Percentiles rank a stretch among this genome's conserved stretches.
Conservation (phyloP, 1,140 invertebrate species). For the Drosophila bocki region DNA sequence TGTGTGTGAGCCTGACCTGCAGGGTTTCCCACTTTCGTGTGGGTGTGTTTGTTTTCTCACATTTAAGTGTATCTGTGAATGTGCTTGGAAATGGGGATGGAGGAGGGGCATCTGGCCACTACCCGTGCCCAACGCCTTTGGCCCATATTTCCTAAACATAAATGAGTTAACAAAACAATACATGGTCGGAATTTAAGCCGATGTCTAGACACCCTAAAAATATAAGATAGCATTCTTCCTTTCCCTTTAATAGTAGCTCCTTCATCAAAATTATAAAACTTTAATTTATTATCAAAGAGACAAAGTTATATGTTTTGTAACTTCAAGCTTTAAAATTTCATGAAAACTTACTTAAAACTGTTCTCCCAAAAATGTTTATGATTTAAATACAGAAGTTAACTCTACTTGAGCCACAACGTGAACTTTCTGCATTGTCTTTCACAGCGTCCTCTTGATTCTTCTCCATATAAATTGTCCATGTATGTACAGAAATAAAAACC, state of each 20-base stretch:
- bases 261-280: not conserved
- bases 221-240: not conserved
- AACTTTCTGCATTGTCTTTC: conserved; percentile 12
- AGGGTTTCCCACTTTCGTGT: conserved; percentile 7
- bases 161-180: conserved; percentile 17
- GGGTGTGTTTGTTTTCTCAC: conserved; percentile 22
- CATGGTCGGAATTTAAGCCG: not conserved
- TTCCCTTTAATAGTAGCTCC: not conserved
- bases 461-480: conserved; percentile 2
- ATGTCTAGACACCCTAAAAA: conserved; percentile 7
- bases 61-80: conserved; percentile 4
- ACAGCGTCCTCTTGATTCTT: not conserved
- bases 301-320: not conserved
- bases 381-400: not conserved
- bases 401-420: not conserved
- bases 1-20: conserved; percentile 30
- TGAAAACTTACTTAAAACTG: not conserved
- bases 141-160: conserved; percentile 45
- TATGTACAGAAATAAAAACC: conserved; percentile 61
- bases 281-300: not conserved
- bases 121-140: conserved; percentile 46
- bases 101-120: conserved; percentile 39
- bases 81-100: conserved; percentile 1
- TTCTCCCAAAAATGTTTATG: not conserved
- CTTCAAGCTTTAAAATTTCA: no score